Percentiles rank a stretch among this genome's conserved stretches.
Evolutionary conservation across 2,113 vertebrate species (phyloP).

Genomic region (Corythaeola cristata): DNA sequence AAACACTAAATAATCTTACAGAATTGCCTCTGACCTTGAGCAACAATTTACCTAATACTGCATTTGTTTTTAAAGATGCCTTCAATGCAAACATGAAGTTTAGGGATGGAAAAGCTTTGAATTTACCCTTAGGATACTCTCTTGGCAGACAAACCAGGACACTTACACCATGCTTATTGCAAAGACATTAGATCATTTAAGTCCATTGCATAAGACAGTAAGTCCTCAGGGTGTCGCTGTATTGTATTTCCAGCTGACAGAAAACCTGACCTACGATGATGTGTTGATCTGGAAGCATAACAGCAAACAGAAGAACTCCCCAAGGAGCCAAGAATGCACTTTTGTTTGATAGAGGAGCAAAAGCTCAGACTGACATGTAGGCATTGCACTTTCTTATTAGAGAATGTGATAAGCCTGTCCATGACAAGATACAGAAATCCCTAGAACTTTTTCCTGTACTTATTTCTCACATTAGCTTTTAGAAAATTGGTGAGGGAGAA

Average conservation of each 20-base stretch:
- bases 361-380: constrained; percentile 14
- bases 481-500: constrained; percentile 24
- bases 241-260: constrained; percentile 49
- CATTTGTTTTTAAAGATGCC: not conserved
- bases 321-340: constrained; percentile 28
- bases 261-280: constrained; percentile 45
- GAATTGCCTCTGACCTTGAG: not conserved
- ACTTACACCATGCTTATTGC: not conserved
- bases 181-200: constrained; percentile 17
- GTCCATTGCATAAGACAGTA: not conserved
- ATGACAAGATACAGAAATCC: constrained; percentile 42
- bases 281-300: constrained; percentile 60
- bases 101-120: not conserved
- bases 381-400: constrained; percentile 29
- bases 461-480: constrained; percentile 25
- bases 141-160: not conserved
- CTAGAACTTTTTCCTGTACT: constrained; percentile 9
- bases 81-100: not conserved
- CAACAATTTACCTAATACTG: not conserved
- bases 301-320: constrained; percentile 38
- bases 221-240: not conserved
- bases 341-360: constrained; percentile 55
- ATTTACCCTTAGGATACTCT: not conserved
- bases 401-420: constrained; percentile 4
- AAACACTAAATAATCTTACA: not conserved